Evolutionary conservation across 35 echinoderm and acorn worm genomes (phyloP), one percentile per base, ranked within the genome.

Genomic region (Diadema setosum): DNA sequence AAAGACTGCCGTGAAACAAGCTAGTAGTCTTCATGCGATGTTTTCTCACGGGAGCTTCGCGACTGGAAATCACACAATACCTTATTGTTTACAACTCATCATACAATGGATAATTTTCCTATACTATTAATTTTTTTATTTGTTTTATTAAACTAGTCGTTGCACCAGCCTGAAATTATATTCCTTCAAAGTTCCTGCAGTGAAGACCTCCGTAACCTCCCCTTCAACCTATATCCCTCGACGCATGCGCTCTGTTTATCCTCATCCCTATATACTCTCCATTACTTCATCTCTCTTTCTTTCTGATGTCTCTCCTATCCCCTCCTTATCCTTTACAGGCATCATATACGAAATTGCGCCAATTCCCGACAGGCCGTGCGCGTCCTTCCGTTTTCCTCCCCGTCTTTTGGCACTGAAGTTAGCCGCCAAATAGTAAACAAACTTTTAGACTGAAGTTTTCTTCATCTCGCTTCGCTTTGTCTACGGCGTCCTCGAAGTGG

Each of bases 321-420:
- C 4, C 37, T 32, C 20, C 37, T 67, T 67, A 55, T 55, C 5
- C 37, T 67, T n/a, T 33, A 67, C 27, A 67, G 37, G 23, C n/a
- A n/a, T n/a, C n/a, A n/a, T n/a, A n/a, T n/a, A n/a, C n/a, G n/a
- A n/a, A n/a, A n/a, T n/a, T n/a, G n/a, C n/a, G n/a, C n/a, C n/a
- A n/a, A n/a, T n/a, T n/a, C n/a, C 37, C 5, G 63, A 32, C 27
- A 67, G 27, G 21, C 37, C 30, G 37, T 14, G n/a, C 63, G 27
- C 63, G 63, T 67, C 63, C 30, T 67, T 67, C 63, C 63, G 63
- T 29, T 67, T 67, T n/a, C 63, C 63, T 67, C 73, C 73, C 11
- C 73, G 44, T 78, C 73, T 78, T 78, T 78, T 78, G 73, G 44
- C 73, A 44, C 73, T 78, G 35, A 78, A 78, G 73, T 20, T 78